A percentile compares a stretch with the other conserved stretches of the same genome.
Evolutionary conservation across 2,113 vertebrate species (phyloP).

Genomic region (Coregonus clupeaformis): DNA sequence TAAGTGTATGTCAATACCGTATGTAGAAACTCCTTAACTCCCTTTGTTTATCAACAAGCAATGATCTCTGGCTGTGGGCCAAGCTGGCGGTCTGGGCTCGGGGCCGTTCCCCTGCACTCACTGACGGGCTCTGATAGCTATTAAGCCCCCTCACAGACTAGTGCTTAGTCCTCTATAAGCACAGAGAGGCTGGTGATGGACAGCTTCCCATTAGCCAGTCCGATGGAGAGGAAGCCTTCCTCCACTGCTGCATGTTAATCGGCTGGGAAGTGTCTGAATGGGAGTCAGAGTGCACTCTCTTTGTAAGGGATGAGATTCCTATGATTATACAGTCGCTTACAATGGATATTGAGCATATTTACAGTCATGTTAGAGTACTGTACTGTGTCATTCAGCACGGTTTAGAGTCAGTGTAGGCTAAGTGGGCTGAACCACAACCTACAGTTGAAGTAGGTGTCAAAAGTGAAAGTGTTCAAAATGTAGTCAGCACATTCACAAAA

Average conservation of each 20-base stretch:
- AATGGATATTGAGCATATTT: too few species aligned
- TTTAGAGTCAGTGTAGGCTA: too few species aligned
- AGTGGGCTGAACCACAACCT: too few species aligned
- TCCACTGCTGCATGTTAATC: constrained; percentile 18
- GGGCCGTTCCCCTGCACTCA: neutral
- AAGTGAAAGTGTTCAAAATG: too few species aligned
- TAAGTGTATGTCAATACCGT: too few species aligned
- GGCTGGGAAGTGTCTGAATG: neutral
- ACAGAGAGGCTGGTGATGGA: constrained; percentile 3
- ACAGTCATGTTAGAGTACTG: too few species aligned
- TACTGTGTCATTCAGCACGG: too few species aligned
- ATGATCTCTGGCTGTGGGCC: neutral
- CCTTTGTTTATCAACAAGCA: neutral
- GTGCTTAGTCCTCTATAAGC: neutral
- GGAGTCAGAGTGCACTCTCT: neutral
- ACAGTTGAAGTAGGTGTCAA: too few species aligned
- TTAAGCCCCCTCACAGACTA: neutral
- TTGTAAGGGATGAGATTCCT: too few species aligned
- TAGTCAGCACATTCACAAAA: too few species aligned
- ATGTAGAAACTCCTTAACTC: neutral
- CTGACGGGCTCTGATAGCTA: neutral
- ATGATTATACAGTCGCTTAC: too few species aligned
- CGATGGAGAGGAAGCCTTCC: neutral
- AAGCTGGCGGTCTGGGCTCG: neutral
- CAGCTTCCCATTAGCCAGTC: constrained; percentile 7